Evolutionary conservation across 2,888 invertebrate genomes (phyloP).

Genomic region (Octodonta nipae): DNA sequence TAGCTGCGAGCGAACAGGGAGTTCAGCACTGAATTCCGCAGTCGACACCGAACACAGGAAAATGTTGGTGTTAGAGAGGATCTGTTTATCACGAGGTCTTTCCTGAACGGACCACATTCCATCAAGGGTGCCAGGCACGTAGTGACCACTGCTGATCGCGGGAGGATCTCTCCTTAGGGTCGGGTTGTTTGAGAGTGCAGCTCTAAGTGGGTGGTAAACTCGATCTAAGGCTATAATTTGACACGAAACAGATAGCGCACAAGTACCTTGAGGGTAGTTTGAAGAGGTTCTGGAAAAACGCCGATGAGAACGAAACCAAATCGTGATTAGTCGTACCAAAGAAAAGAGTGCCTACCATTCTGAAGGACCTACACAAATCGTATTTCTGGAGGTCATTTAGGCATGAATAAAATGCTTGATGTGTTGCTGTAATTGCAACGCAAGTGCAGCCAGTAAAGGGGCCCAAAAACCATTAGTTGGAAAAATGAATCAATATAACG

Average conservation of each 20-base stretch:
- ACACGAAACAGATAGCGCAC: conserved; percentile 48
- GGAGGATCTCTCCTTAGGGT: conserved; percentile 35
- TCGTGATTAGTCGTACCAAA: no score
- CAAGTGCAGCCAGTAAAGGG: no score
- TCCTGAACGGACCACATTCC: conserved; percentile 41
- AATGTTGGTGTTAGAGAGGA: conserved; percentile 49
- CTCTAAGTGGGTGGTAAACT: conserved; percentile 45
- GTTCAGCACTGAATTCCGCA: conserved; percentile 34
- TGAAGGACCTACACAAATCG: no score
- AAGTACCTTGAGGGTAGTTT: conserved; percentile 39
- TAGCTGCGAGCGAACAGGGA: conserved; percentile 50
- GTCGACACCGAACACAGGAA: conserved; percentile 33
- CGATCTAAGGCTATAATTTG: conserved; percentile 42
- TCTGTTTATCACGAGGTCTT: no score
- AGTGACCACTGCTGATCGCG: conserved; percentile 27
- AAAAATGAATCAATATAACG: no score
- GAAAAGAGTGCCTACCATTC: no score
- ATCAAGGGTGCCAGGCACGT: conserved; percentile 44
- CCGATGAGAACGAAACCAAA: no score
- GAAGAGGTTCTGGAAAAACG: conserved; percentile 26
- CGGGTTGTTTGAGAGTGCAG: conserved; percentile 47
- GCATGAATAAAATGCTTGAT: no score
- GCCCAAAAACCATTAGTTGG: no score
- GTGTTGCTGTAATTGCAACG: no score
- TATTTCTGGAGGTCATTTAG: no score